phyloP scores from a whole-genome alignment of 2,113 vertebrate genomes.

The Scatophagus argus region DNA sequence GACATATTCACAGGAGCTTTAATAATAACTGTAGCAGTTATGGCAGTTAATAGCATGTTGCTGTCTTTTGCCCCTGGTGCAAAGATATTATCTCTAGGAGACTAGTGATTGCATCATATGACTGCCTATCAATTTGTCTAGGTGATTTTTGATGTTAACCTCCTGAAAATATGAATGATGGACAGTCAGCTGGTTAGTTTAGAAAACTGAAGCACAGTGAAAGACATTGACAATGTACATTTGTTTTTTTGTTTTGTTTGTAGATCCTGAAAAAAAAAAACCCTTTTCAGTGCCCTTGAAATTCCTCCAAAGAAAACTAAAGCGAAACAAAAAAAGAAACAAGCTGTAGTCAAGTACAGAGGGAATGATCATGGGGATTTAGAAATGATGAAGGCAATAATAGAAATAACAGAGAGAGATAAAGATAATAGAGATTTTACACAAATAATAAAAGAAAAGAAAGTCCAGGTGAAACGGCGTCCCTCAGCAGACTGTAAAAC shows the following conservation, averaged over 20 bases:
- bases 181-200: not conserved
- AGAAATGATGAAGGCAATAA: not conserved
- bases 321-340: no score
- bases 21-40: constrained; percentile 9
- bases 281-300: not conserved
- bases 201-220: not conserved
- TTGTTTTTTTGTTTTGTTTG: not conserved
- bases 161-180: not conserved
- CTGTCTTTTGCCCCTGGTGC: not conserved
- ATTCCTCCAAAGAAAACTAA: not conserved
- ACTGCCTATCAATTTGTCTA: not conserved
- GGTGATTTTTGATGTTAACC: not conserved
- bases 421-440: not conserved
- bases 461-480: not conserved
- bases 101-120: not conserved
- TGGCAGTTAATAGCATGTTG: not conserved
- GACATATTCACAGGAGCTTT: constrained; percentile 17
- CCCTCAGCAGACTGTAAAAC: not conserved
- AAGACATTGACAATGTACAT: not conserved
- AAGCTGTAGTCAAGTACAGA: not conserved
- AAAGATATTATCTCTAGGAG: not conserved
- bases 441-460: not conserved
- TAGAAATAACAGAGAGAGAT: no score
- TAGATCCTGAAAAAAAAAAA: no score
- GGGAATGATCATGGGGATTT: not conserved